Evolutionary conservation across 2,888 invertebrate species (phyloP).

Genomic region (Imbricaverruca yamaguchii): DNA sequence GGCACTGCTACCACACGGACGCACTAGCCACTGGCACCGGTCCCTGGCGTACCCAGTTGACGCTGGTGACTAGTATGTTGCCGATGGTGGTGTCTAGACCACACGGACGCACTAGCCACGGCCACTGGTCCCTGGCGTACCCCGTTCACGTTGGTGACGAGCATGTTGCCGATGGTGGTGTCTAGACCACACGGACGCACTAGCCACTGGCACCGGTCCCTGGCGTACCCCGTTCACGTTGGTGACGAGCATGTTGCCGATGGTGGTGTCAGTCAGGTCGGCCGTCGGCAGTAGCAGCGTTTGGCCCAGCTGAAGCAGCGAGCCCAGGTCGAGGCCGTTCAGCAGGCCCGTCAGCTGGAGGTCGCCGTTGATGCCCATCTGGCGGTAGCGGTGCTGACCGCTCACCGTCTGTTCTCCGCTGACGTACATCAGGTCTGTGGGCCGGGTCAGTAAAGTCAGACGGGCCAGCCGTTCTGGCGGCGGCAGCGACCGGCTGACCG

Average conservation of each 20-base stretch:
- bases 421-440: neutral
- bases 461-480: neutral
- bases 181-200: no score
- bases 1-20: no score
- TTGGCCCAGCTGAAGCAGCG: neutral
- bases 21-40: no score
- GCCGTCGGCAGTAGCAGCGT: neutral
- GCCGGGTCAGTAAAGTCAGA: neutral
- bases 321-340: neutral
- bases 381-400: neutral
- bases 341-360: neutral
- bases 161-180: neutral
- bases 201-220: no score
- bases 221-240: neutral
- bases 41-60: no score
- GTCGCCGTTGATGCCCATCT: conserved; percentile 1
- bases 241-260: neutral
- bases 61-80: no score
- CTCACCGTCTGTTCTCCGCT: neutral
- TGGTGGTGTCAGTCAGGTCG: neutral
- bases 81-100: no score
- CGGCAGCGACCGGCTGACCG: no score
- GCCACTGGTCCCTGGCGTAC: neutral
- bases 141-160: neutral
- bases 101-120: no score